Evolutionary conservation across 1,140 invertebrate species (phyloP), one percentile per base, ranked within the genome.

Genomic region (Drosophila simulans): DNA sequence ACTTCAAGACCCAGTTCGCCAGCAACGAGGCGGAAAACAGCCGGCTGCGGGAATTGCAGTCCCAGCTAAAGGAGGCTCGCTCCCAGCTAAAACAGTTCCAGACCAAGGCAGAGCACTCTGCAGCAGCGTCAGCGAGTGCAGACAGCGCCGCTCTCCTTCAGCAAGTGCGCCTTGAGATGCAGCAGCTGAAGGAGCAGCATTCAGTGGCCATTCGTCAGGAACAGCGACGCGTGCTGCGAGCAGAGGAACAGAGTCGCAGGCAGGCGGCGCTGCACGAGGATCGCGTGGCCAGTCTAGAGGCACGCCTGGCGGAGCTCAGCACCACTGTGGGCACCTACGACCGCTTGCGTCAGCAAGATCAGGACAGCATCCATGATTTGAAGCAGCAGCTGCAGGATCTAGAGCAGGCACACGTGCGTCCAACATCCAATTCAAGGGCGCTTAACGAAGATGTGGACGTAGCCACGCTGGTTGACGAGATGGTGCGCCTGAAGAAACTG

Each of bases 271-370:
- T 94, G 71, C 94, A 96, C 83, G 97, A 97, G 92, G 94, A 96
- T 42, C 93, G 96, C 79, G 96, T 97, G 0, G 95, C 95, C 4
- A 94, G 94, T 54, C 93, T 98, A 52, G 97, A 98, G 92, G 94
- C 95, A 4, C 94, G 95, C 73, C 84, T 98, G 11, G 96, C 97
- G 0, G 96, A 98, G 90, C 92, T 98, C 8, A 97, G 96, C 0
- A 94, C 95, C 55, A 96, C 95, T 0, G 95, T 97, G 34, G 97
- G 97, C 2, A 94, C 94, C 69, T 97, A 97, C 79, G 96, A 97
- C 83, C 93, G 95, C 59, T 81, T 95, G 5, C 92, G 96, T 40
- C 94, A 96, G 54, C 94, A 95, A 73, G 97, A 97, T 92, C 96
- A 96, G 89, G 93, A 94, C 59, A 94, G 94, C 22, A 97, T 97